These are phyloP conservation scores for Limnephilus rhombicus DNA, from an alignment of 2,888 invertebrate genomes.

Conservation along the genomic window DNA sequence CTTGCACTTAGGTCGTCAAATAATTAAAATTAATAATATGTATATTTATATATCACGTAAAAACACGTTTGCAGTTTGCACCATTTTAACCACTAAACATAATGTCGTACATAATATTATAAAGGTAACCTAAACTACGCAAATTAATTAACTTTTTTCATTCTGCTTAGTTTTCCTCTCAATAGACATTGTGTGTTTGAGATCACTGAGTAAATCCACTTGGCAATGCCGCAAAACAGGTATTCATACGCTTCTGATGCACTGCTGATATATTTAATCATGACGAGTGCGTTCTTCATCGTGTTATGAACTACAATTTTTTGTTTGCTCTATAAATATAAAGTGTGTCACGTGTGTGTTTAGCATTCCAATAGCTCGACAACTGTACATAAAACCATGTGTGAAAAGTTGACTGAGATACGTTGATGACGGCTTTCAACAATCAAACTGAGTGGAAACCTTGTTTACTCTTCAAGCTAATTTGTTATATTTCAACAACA, in stretches of 20 bases:
- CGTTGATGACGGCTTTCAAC: background rate
- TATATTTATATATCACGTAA: too few relatives aligned
- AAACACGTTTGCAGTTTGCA: too few relatives aligned
- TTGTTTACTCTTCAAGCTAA: background rate
- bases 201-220: background rate
- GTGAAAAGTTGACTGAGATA: background rate
- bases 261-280: background rate
- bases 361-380: background rate
- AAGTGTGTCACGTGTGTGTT: background rate
- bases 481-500: too few relatives aligned
- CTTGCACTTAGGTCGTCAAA: too few relatives aligned
- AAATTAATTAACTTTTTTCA: too few relatives aligned
- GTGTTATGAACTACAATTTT: background rate
- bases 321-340: conserved; percentile 8
- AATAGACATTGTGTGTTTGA: background rate
- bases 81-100: too few relatives aligned
- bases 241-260: background rate
- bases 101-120: too few relatives aligned
- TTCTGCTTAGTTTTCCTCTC: background rate
- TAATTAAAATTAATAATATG: too few relatives aligned
- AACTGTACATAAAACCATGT: background rate
- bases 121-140: too few relatives aligned
- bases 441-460: background rate
- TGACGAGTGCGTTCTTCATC: background rate
- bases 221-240: background rate